phyloP scores from a whole-genome alignment of 2,113 vertebrate genomes.

The Muntiacus reevesi region DNA sequence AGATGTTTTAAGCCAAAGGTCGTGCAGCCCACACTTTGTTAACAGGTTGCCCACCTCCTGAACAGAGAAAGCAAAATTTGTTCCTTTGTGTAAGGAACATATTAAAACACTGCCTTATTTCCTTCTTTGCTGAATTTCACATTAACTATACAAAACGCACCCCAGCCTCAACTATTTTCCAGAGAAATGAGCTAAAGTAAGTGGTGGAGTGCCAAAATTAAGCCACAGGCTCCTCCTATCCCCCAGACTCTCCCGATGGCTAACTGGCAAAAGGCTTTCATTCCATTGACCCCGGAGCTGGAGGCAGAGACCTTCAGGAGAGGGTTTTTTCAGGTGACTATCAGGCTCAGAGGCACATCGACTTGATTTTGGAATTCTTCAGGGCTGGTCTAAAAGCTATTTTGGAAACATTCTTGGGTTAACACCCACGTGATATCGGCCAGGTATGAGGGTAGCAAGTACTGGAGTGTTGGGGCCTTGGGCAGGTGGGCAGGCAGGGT shows the following conservation, averaged over 20 bases:
- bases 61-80: background rate
- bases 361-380: background rate
- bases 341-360: background rate
- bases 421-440: background rate
- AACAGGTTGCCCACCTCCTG: slow-evolving; percentile 6
- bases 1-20: slow-evolving; percentile 54
- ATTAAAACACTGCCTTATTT: background rate
- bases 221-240: background rate
- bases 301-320: background rate
- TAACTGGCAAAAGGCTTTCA: slow-evolving; percentile 7
- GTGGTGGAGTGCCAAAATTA: slow-evolving; percentile 13
- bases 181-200: slow-evolving; percentile 14
- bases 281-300: background rate
- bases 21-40: slow-evolving; percentile 42
- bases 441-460: background rate
- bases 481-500: background rate
- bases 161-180: slow-evolving; percentile 54
- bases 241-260: background rate
- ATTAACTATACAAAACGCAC: background rate
- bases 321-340: background rate
- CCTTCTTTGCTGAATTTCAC: slow-evolving; percentile 25
- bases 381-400: background rate
- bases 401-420: background rate
- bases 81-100: background rate
- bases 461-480: background rate